Evolutionary conservation across 2,888 invertebrate species (phyloP).

Genomic region (Lycaena phlaeas): DNA sequence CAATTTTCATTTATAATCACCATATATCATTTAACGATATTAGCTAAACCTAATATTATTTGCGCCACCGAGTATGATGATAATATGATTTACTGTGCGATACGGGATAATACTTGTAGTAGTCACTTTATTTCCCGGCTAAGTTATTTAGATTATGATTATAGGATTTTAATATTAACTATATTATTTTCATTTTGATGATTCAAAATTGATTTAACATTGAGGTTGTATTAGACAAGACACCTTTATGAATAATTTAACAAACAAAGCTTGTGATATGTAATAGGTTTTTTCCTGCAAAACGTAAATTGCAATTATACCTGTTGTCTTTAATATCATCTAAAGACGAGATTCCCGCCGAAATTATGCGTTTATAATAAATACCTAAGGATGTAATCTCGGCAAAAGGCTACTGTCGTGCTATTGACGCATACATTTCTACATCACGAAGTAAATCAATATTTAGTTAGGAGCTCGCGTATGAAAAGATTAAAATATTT

Average conservation of each 20-base stretch:
- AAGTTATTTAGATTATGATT: no score
- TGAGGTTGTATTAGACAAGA: no score
- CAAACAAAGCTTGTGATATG: no score
- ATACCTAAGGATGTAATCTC: conserved; percentile 48
- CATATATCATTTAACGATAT: neutral
- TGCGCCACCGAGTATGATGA: neutral
- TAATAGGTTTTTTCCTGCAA: no score
- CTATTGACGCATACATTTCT: conserved; percentile 54
- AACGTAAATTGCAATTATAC: no score
- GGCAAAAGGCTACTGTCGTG: conserved; percentile 34
- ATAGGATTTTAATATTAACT: no score
- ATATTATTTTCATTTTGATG: no score
- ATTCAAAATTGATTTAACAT: no score
- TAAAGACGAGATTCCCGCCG: conserved; percentile 46
- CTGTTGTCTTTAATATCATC: conserved; percentile 5
- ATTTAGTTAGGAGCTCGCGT: neutral
- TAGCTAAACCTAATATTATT: neutral
- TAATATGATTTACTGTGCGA: neutral
- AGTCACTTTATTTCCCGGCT: no score
- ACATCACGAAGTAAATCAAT: conserved; percentile 25
- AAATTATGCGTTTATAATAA: conserved; percentile 42
- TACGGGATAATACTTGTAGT: no score
- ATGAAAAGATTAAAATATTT: neutral
- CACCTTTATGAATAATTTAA: no score
- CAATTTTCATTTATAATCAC: neutral